Percentiles rank a stretch among this genome's conserved stretches.
These are phyloP conservation scores for Plumapathes pennacea DNA, from an alignment of 92 coral and sea anemone species.

Conservation along the genomic window DNA sequence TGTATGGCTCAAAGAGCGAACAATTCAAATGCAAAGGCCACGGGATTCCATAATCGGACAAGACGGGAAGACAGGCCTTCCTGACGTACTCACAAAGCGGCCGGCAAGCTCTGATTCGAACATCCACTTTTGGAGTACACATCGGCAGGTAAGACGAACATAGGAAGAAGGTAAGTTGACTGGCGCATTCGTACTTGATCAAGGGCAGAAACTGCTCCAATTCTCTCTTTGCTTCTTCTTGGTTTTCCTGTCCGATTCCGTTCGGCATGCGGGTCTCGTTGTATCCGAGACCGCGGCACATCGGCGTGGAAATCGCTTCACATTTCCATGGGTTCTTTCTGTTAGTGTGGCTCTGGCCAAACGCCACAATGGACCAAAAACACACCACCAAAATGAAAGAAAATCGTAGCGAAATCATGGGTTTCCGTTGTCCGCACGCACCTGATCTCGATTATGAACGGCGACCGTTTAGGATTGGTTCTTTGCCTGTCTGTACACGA, in stretches of 20 bases:
- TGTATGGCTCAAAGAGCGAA: conserved; percentile 63
- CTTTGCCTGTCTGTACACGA: too few relatives aligned
- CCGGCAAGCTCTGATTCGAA: conserved; percentile 81
- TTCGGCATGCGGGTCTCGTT: conserved; percentile 93
- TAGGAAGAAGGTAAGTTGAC: conserved; percentile 80
- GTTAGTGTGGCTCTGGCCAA: conserved; percentile 30
- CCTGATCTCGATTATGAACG: too few relatives aligned
- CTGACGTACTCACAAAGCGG: conserved; percentile 94
- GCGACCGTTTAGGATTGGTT: too few relatives aligned
- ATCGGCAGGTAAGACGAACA: conserved; percentile 95
- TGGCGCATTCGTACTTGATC: conserved; percentile 72
- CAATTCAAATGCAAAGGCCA: conserved; percentile 88
- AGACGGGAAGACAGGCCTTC: conserved; percentile 76
- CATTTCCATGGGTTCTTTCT: conserved; percentile 66
- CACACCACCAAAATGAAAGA: conserved; percentile 22
- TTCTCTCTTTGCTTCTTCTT: conserved; percentile 66
- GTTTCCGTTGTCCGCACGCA: too few relatives aligned
- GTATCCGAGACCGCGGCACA: conserved; percentile 72
- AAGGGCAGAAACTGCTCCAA: conserved; percentile 63
- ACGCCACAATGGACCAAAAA: conserved; percentile 18
- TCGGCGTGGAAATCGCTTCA: conserved; percentile 57
- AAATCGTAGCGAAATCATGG: conserved; percentile 2
- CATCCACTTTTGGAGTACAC: conserved; percentile 76
- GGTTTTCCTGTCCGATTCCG: conserved; percentile 75
- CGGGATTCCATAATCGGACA: conserved; percentile 75